phyloP scores from a whole-genome alignment of 2,797 vertebrate species.

The Tolypeutes matacus region DNA sequence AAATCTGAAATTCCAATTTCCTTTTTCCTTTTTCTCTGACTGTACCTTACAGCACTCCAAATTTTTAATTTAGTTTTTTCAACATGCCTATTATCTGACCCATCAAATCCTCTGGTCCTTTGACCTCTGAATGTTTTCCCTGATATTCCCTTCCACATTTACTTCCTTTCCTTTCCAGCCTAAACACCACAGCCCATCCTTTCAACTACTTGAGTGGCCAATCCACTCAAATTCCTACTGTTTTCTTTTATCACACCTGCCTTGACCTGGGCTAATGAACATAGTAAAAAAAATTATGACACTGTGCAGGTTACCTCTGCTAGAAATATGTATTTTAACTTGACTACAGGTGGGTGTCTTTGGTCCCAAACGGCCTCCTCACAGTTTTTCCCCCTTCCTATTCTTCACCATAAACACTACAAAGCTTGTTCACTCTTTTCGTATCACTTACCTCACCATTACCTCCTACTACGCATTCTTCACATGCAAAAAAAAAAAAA shows the following conservation, averaged over 20 bases:
- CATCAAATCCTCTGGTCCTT: neutral
- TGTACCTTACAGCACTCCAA: neutral
- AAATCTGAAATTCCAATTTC: neutral
- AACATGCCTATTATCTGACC: neutral
- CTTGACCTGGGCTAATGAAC: slow-evolving; percentile 50
- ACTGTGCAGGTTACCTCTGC: neutral
- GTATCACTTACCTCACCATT: neutral
- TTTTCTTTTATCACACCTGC: slow-evolving; percentile 48
- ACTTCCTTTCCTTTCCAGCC: neutral
- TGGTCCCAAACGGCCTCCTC: neutral
- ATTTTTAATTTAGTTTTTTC: neutral
- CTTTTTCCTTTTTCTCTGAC: neutral
- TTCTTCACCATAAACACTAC: neutral
- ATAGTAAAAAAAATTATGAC: neutral
- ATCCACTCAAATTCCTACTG: slow-evolving; percentile 23
- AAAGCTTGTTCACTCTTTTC: neutral
- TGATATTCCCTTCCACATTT: neutral
- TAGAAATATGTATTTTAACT: neutral
- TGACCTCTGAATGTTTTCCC: neutral
- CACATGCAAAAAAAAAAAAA: neutral
- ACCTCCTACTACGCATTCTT: neutral
- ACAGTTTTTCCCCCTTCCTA: neutral
- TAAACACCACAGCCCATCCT: neutral
- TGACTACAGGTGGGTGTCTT: neutral
- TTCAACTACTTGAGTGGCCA: neutral